Evolutionary conservation across 2,888 invertebrate genomes (phyloP), one percentile per base, ranked within the genome.

Genomic region (Leuctra nigra): DNA sequence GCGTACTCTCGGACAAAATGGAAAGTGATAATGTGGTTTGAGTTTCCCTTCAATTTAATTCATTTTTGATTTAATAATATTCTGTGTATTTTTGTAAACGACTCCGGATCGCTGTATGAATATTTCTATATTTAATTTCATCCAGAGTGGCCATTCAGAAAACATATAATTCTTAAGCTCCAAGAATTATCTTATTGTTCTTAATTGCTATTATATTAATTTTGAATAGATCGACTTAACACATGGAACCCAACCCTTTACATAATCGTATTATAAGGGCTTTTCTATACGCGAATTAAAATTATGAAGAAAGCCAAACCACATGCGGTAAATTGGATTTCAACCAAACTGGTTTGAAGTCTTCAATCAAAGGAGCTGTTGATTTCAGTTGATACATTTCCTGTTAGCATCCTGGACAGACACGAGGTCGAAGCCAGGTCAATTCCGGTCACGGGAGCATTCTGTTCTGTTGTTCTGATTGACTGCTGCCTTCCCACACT

Each of bases 401-500:
- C 29, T 29, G 11, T 29, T 6, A 11, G 11, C 29, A 29, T 29
- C 7, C 11, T 4, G 41, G 4, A 41, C 23, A n/a, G 4, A 11
- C 20, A 6, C 23, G 11, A 14, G 44, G 44, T 23, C 7, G 44
- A 44, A 44, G 22, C 25, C 16, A 18, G 50, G 29, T 50, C 50
- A 50, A 14, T 16, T 2, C 22, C 3, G 50, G 33, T 50, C 50
- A 50, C 50, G 35, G 50, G 18, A 13, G 44, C 4, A 33, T n/a
- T n/a, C 33, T 20, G 9, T 50, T 50, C 35, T 33, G n/a, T 41
- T 41, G 50, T 50, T 50, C 35, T 50, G 33, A 35, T 50, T 50
- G 50, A 50, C 50, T 35, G 33, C 35, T 7, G 44, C 18, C 50
- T 50, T 50, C 50, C 50, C 50, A 50, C 50, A 50, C 50, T 44